Conservation (phyloP, 2,113 vertebrate species). For the Pachypanchax playfairii region DNA sequence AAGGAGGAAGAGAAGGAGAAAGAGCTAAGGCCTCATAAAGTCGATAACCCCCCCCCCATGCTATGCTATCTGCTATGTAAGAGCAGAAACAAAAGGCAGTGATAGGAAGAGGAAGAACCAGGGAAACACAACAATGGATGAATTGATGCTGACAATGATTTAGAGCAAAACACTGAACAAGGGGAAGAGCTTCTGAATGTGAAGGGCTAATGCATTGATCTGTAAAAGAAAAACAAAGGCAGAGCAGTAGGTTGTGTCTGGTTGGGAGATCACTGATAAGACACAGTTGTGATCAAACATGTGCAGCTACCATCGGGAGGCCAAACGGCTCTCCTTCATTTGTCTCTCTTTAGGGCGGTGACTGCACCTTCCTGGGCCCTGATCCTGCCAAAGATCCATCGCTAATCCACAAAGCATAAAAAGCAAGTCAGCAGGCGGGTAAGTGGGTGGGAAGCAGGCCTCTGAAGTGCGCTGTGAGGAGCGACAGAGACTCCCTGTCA, state of each 20-base stretch:
- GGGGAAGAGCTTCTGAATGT: constrained; percentile 50
- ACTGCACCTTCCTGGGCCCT: constrained; percentile 41
- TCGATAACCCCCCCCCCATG: constrained; percentile 34
- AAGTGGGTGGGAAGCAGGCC: constrained; percentile 42
- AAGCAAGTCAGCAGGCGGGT: constrained; percentile 33
- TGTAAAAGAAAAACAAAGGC: constrained; percentile 34
- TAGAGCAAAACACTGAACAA: constrained; percentile 50
- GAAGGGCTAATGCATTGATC: constrained; percentile 77
- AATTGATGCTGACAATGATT: constrained; percentile 60
- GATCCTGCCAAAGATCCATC: constrained; percentile 63
- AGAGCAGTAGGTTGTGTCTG: constrained; percentile 27
- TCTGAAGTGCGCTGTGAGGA: constrained; percentile 47
- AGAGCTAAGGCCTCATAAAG: constrained; percentile 39
- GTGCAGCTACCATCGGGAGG: constrained; percentile 30
- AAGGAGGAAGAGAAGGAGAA: constrained; percentile 14
- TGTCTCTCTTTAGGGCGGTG: constrained; percentile 57
- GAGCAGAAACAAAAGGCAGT: constrained; percentile 36
- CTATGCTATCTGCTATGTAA: constrained; percentile 47
- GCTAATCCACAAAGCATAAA: constrained; percentile 53
- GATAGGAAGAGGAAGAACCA: constrained; percentile 16
- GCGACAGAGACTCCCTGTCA: constrained; percentile 59
- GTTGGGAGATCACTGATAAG: constrained; percentile 56
- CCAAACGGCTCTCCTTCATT: constrained; percentile 47
- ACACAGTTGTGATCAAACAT: constrained; percentile 61
- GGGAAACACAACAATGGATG: constrained; percentile 18